These are phyloP conservation scores for Sporophila hypoxantha DNA, from an alignment of 2,113 vertebrate genomes.

Conservation along the genomic window DNA sequence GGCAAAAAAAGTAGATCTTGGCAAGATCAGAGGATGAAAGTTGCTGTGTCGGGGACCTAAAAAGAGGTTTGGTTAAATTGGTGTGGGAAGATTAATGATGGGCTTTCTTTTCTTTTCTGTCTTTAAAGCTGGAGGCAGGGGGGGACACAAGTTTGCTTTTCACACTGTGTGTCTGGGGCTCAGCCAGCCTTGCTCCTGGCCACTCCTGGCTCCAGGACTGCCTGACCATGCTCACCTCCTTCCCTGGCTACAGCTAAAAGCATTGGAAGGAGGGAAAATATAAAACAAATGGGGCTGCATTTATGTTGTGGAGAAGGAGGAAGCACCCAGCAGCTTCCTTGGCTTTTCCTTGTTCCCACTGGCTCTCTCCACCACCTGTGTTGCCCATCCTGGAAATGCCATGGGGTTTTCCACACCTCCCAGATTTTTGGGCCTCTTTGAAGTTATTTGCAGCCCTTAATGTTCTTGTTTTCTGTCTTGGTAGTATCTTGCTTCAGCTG, in stretches of 20 bases:
- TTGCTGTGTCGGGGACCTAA: neutral
- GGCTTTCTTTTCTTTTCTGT: neutral
- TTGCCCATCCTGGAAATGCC: neutral
- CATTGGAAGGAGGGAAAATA: neutral
- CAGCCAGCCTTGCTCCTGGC: neutral
- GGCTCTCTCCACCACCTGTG: rapidly evolving
- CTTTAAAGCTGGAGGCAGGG: neutral
- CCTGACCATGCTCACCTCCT: neutral
- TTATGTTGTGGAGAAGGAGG: neutral
- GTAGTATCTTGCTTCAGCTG: neutral
- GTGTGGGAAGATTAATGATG: conserved; percentile 3
- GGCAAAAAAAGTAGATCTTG: neutral
- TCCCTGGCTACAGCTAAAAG: neutral
- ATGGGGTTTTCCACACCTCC: neutral
- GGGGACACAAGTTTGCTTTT: neutral
- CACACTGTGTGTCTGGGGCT: neutral
- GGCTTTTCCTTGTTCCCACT: neutral
- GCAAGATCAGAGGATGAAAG: neutral
- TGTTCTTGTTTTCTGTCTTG: neutral
- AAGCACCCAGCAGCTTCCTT: neutral
- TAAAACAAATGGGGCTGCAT: neutral
- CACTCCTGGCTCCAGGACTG: neutral
- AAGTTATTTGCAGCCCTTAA: neutral
- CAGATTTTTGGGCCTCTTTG: neutral
- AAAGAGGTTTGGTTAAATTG: neutral